Evolutionary conservation across 2,797 vertebrate species (phyloP), one percentile per base, ranked within the genome.

Genomic region (Phoeniculus purpureus): DNA sequence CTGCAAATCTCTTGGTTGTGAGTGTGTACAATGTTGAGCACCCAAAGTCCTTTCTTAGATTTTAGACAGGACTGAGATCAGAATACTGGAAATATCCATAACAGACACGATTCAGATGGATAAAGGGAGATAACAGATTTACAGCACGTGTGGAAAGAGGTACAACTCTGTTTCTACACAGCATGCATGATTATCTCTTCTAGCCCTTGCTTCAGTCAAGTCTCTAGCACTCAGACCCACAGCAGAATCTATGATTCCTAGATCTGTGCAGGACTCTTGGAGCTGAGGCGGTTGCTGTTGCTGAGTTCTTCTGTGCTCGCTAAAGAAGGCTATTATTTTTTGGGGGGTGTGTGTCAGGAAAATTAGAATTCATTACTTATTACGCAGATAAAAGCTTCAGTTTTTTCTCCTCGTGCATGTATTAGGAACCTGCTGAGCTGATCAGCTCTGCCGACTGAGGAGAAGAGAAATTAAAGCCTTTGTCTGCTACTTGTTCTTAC

Each of bases 381-480:
- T 92, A 79, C 34, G 64, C 40, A 94, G 73, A 95, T 83, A 87
- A 94, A 90, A 92, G 81, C 62, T 75, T 32, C 54, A 58, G 23
- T 71, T 91, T 77, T 87, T 91, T 79, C 51, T 93, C 22, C 26
- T 74, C 27, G 45, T 85, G 90, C 34, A 64, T 93, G 73, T 89
- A 93, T 94, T 71, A 93, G 74, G 56, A 89, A 61, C 89, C 87
- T 91, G 76, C 92, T 95, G 94, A 94, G 90, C 48, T 92, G 88
- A 94, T 89, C 75, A 87, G 50, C 60, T 79, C 71, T 87, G 79
- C 71, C 3, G 9, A 89, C 86, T 13, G 79, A 92, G 45, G 31
- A 89, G 60, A 6, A 48, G 40, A 82, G 23, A 79, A 96, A 95
- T 96, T 92, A 92, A 94, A 93, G 89, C 81, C 89, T 92, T 94